Evolutionary conservation across 2,797 vertebrate genomes (phyloP), one percentile per base, ranked within the genome.

Genomic region (Myripristis jacobus): DNA sequence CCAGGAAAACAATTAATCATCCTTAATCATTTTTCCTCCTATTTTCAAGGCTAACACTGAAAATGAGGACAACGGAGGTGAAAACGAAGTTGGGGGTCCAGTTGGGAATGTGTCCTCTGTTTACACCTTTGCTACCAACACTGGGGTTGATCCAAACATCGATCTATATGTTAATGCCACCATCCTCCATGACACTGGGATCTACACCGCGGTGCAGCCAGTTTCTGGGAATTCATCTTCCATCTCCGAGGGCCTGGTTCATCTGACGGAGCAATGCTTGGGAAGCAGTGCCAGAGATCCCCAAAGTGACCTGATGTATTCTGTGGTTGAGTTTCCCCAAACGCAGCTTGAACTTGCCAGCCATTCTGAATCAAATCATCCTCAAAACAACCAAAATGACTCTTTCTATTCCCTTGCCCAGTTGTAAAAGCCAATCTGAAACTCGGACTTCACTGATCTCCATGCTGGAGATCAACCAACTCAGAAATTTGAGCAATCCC

Each of bases 401-500:
- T 27, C 0, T n/a, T n/a, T 65, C 1, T 83, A 79, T 53, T 63
- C 62, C 1, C 18, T 81, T 48, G 67, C 43, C 13, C 9, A 63
- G 31, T 9, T 16, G 21, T 12, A 55, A 57, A 2, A 31, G 18
- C 4, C 24, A 50, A 52, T 10, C 11, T 67, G 9, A 10, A 38
- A 38, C 3, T 2, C 10, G 36, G 13, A 38, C 11, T 12, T 38
- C 10, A 10, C 3, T 38, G 36, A 38, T 13, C n/a, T n/a, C n/a
- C n/a, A n/a, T n/a, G n/a, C n/a, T n/a, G n/a, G n/a, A n/a, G n/a
- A n/a, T n/a, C n/a, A n/a, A n/a, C n/a, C n/a, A n/a, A n/a, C n/a
- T n/a, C n/a, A n/a, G n/a, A n/a, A n/a, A n/a, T n/a, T n/a, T n/a
- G n/a, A n/a, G n/a, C n/a, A n/a, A n/a, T n/a, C n/a, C n/a, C n/a